phyloP scores from a whole-genome alignment of 2,888 invertebrate species.

The Leptura quadrifasciata region DNA sequence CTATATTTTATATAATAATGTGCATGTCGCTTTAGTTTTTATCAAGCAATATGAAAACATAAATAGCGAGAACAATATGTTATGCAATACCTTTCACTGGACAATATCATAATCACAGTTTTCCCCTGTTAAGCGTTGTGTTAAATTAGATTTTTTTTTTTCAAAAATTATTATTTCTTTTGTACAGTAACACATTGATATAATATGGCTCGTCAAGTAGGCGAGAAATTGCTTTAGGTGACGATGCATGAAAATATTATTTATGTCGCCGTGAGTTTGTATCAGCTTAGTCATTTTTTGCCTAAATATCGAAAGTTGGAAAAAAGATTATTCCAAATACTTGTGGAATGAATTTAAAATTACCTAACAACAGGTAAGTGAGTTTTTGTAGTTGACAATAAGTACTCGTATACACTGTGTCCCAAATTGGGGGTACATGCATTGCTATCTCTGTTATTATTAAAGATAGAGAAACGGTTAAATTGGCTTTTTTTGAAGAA shows the following conservation, averaged over 20 bases:
- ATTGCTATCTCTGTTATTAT: too few species aligned
- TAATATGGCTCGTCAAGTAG: background rate
- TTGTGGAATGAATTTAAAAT: background rate
- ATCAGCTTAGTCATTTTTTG: background rate
- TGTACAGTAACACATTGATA: background rate
- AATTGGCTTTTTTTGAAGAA: too few species aligned
- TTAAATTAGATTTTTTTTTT: slow-evolving; percentile 1
- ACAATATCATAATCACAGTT: background rate
- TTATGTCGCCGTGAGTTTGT: background rate
- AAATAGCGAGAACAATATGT: background rate
- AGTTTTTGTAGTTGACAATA: too few species aligned
- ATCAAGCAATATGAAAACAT: background rate
- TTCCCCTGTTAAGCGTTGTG: background rate
- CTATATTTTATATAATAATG: too few species aligned
- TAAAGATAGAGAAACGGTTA: too few species aligned
- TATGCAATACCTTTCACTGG: background rate
- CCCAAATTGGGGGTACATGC: too few species aligned
- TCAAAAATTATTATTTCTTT: background rate
- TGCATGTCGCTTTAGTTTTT: too few species aligned
- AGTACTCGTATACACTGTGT: too few species aligned
- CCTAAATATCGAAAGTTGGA: background rate
- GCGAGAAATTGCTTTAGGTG: background rate
- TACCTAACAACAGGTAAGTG: too few species aligned
- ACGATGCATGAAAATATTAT: background rate
- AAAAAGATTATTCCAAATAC: background rate